These are phyloP conservation scores for Orchestia grillus DNA, from an alignment of 1,140 invertebrate genomes.

Conservation along the genomic window DNA sequence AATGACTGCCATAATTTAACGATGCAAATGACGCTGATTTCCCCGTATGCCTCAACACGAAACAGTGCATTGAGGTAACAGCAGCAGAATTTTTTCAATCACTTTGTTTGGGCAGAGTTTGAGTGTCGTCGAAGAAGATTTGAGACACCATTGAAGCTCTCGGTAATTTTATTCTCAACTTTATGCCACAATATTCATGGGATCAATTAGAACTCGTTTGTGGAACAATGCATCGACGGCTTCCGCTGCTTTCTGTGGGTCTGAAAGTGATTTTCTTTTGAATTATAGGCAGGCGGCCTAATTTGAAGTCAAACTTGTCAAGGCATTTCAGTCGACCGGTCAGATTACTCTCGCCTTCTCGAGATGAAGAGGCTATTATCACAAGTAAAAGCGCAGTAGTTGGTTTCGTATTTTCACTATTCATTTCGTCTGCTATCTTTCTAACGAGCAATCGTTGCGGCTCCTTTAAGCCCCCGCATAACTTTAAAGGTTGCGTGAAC, in stretches of 20 bases:
- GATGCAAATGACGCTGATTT: background rate
- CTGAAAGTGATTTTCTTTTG: too few species aligned
- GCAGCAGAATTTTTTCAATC: background rate
- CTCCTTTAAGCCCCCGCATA: background rate
- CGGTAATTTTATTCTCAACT: too few species aligned
- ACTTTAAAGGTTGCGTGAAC: background rate
- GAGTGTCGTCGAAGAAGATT: background rate
- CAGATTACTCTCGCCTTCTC: too few species aligned
- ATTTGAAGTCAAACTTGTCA: too few species aligned
- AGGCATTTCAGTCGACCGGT: too few species aligned
- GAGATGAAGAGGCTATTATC: too few species aligned
- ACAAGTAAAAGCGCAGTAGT: too few species aligned
- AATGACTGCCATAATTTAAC: background rate
- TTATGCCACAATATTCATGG: too few species aligned
- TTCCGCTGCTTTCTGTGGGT: too few species aligned
- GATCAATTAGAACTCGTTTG: too few species aligned
- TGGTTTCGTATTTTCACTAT: background rate
- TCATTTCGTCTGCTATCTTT: background rate
- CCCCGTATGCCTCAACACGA: background rate
- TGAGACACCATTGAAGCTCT: background rate
- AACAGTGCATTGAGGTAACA: background rate
- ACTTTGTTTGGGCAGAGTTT: background rate
- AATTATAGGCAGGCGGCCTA: too few species aligned
- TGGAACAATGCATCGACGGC: too few species aligned
- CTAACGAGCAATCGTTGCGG: background rate